phyloP scores from a whole-genome alignment of 1,140 invertebrate genomes.

The Tetraneura akinire region DNA sequence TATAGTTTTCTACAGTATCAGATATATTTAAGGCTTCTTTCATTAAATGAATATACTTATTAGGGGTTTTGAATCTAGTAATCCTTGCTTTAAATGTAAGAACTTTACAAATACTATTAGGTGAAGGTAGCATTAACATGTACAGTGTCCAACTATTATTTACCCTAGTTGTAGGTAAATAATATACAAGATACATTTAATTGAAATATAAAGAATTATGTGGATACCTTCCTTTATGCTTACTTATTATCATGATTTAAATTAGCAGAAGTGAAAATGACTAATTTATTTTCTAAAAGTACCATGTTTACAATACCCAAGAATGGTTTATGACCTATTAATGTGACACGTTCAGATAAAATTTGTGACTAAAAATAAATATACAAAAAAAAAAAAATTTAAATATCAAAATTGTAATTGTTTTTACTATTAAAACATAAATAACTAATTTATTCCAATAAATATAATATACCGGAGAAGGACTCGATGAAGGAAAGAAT shows the following conservation, averaged over 20 bases:
- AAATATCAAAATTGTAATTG: too few species aligned
- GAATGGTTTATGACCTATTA: slow-evolving; percentile 74
- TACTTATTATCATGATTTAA: slow-evolving; percentile 54
- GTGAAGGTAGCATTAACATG: slow-evolving; percentile 65
- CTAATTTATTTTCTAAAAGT: slow-evolving; percentile 65
- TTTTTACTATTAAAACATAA: too few species aligned
- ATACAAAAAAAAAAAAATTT: too few species aligned
- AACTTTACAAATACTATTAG: slow-evolving; percentile 67
- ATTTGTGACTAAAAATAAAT: slow-evolving; percentile 23
- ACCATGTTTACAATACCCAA: slow-evolving; percentile 70
- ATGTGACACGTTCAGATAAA: slow-evolving; percentile 66
- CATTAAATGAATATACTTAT: slow-evolving; percentile 69
- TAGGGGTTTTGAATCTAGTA: slow-evolving; percentile 61
- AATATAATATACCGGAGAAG: neutral
- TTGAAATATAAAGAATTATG: too few species aligned
- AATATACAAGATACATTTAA: slow-evolving; percentile 47
- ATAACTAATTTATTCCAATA: neutral
- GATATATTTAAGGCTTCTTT: slow-evolving; percentile 68
- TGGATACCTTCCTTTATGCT: slow-evolving; percentile 43
- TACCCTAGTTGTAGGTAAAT: neutral
- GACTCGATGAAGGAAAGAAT: slow-evolving; percentile 61
- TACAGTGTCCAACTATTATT: slow-evolving; percentile 67
- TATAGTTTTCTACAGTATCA: slow-evolving; percentile 54
- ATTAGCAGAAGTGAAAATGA: slow-evolving; percentile 68
- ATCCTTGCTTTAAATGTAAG: slow-evolving; percentile 68